These are phyloP conservation scores for Propithecus perrieri DNA, from an alignment of 2,797 vertebrate genomes.

Conservation along the genomic window DNA sequence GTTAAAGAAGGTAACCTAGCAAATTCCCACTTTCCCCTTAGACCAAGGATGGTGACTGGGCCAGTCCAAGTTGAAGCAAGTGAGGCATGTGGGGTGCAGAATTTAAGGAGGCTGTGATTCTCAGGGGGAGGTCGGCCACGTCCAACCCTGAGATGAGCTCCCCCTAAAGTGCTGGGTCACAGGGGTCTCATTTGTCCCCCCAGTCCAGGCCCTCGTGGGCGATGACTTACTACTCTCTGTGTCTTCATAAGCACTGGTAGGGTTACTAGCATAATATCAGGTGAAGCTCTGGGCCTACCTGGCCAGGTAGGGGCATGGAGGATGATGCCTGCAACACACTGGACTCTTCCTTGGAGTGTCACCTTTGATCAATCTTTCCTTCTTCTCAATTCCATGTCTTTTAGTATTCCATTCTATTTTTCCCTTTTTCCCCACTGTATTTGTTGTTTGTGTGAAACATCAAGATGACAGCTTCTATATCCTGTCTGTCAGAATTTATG, in stretches of 20 bases:
- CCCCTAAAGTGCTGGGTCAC: background rate
- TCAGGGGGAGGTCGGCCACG: no score
- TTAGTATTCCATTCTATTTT: background rate
- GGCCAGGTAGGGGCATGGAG: background rate
- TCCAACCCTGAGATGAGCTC: background rate
- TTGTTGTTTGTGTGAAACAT: background rate
- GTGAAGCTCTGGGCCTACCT: background rate
- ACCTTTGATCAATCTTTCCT: background rate
- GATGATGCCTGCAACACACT: background rate
- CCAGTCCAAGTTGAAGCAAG: background rate
- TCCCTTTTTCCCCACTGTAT: rapidly evolving
- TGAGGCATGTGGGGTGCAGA: background rate
- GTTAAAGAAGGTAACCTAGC: background rate
- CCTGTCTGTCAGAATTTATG: background rate
- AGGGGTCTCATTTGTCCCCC: rapidly evolving
- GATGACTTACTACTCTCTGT: no score
- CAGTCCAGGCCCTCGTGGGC: background rate
- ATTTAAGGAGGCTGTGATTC: background rate
- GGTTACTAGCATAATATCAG: background rate
- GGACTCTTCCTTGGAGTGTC: background rate
- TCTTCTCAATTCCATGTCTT: background rate
- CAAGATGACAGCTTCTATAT: background rate
- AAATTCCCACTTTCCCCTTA: background rate
- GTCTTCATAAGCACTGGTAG: background rate
- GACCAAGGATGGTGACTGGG: background rate